These are phyloP conservation scores for Poeciliopsis turrubarensis DNA, from an alignment of 2,113 vertebrate species.

Conservation along the genomic window DNA sequence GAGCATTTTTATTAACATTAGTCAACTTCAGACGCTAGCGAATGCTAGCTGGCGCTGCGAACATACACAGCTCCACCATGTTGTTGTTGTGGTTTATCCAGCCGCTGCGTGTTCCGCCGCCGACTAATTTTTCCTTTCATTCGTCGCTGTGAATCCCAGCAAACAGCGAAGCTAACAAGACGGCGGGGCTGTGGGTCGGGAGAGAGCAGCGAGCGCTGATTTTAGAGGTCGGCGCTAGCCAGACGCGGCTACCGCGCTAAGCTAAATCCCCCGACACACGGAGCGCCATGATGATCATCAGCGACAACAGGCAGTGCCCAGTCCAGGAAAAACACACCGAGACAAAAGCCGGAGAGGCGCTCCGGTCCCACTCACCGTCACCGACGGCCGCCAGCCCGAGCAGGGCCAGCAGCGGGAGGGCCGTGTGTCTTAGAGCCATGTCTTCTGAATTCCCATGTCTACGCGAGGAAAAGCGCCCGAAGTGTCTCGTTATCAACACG, in stretches of 20 bases:
- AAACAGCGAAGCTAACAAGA: not conserved
- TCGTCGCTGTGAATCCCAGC: not conserved
- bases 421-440: constrained; percentile 75
- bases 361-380: constrained; percentile 73
- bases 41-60: constrained; percentile 50
- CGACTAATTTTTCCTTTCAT: not conserved
- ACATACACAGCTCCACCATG: constrained; percentile 55
- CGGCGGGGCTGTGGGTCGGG: not conserved
- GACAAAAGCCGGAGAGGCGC: constrained; percentile 68
- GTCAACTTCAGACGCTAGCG: constrained; percentile 49
- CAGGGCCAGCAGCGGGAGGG: constrained; percentile 69
- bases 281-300: constrained; percentile 80
- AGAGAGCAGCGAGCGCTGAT: not conserved
- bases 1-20: not conserved
- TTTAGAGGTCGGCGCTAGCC: constrained; percentile 56
- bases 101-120: constrained; percentile 30
- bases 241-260: constrained; percentile 33
- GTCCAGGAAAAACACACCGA: constrained; percentile 51
- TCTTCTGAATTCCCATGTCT: constrained; percentile 80
- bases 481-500: constrained; percentile 70
- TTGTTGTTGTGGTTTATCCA: constrained; percentile 65
- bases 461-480: constrained; percentile 68
- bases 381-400: constrained; percentile 65
- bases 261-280: constrained; percentile 48
- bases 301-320: constrained; percentile 75